Conservation (phyloP, 2,797 vertebrate species). For the Myotis pilosus region DNA sequence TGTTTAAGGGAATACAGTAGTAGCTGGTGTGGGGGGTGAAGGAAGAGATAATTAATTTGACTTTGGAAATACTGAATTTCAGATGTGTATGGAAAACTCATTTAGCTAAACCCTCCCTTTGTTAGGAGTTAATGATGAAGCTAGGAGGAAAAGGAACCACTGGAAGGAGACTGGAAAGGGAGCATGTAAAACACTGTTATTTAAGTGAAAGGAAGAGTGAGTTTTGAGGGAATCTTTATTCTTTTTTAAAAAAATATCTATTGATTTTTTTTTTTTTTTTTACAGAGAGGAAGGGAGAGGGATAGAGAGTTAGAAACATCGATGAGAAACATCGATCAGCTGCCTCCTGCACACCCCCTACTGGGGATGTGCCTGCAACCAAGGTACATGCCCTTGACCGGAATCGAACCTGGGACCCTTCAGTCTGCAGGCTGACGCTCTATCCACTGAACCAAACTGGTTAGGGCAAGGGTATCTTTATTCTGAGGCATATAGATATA, state of each 20-base stretch:
- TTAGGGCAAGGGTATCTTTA: background rate
- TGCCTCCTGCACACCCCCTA: no score
- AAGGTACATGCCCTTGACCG: no score
- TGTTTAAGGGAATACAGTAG: background rate
- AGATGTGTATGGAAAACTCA: background rate
- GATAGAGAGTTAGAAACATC: no score
- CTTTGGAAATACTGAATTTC: conserved; percentile 2
- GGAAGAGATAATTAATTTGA: background rate
- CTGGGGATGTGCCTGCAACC: no score
- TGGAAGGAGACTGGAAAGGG: background rate
- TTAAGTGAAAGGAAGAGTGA: background rate
- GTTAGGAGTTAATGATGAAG: background rate
- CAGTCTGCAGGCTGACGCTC: no score
- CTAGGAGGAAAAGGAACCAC: background rate
- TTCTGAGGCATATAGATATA: background rate
- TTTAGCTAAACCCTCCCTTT: background rate
- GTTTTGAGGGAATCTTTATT: conserved; percentile 9
- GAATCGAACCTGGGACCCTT: no score
- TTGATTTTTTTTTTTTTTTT: no score
- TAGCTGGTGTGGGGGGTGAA: background rate
- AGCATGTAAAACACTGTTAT: conserved; percentile 33
- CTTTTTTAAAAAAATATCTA: background rate
- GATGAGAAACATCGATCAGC: no score
- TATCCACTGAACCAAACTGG: no score
- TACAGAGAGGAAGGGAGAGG: no score